Evolutionary conservation across 2,797 vertebrate species (phyloP).

Genomic region (Brachyrhaphis roseni): DNA sequence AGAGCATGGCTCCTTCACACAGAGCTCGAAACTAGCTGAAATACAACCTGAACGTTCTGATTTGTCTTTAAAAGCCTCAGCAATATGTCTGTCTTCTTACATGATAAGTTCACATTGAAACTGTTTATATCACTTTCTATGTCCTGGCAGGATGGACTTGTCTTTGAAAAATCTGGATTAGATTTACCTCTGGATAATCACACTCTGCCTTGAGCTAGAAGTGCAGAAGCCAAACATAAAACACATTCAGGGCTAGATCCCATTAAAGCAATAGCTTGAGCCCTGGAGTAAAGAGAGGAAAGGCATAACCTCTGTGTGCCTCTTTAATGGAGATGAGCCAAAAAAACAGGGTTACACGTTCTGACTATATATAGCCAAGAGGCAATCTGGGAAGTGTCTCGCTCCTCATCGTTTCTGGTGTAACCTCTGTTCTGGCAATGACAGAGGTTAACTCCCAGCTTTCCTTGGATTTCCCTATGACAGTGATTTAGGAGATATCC

Average conservation of each 20-base stretch:
- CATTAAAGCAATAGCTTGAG: constrained; percentile 58
- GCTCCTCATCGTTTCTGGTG: constrained; percentile 31
- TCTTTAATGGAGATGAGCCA: constrained; percentile 51
- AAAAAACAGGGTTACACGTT: constrained; percentile 28
- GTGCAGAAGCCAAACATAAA: constrained; percentile 59
- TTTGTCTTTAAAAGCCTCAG: constrained; percentile 44
- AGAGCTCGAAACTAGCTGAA: background rate
- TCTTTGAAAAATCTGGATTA: constrained; percentile 56
- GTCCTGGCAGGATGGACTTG: constrained; percentile 19
- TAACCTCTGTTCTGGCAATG: constrained; percentile 30
- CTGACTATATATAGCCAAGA: constrained; percentile 52
- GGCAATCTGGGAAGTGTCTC: constrained; percentile 42
- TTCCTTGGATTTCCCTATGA: constrained; percentile 9
- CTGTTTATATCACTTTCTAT: constrained; percentile 23
- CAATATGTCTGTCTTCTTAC: background rate
- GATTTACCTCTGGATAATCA: constrained; percentile 59
- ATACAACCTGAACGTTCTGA: constrained; percentile 5
- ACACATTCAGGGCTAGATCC: constrained; percentile 56
- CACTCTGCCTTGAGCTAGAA: constrained; percentile 44
- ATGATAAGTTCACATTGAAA: background rate
- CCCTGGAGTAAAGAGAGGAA: constrained; percentile 38
- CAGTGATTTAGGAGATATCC: constrained; percentile 47
- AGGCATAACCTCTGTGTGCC: constrained; percentile 39
- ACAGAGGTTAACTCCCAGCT: constrained; percentile 28
- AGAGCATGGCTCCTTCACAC: constrained; percentile 4